Evolutionary conservation across 2,888 invertebrate species (phyloP).

Genomic region (Monochamus alternatus): DNA sequence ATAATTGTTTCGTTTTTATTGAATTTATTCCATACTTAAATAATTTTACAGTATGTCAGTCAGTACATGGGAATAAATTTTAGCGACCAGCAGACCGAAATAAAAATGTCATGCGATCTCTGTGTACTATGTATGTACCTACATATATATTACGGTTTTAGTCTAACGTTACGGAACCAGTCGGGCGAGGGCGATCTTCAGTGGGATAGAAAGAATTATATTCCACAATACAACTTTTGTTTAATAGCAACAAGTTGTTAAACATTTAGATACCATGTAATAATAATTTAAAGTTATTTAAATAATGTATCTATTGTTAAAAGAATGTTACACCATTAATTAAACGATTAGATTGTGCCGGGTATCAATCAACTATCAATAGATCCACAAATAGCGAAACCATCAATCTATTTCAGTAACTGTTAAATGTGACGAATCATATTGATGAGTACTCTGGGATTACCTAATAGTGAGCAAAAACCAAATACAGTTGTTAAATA

Average conservation of each 20-base stretch:
- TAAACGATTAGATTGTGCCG: too few species aligned
- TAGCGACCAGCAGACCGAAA: constrained; percentile 7
- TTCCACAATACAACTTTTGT: background rate
- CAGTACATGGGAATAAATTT: constrained; percentile 14
- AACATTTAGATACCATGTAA: too few species aligned
- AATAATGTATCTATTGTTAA: too few species aligned
- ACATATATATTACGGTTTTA: constrained; percentile 25
- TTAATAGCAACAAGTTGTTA: background rate
- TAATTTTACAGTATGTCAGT: constrained; percentile 8
- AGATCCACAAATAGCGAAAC: background rate
- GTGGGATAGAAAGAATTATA: constrained; percentile 7
- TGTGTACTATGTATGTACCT: background rate
- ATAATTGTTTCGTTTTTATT: too few species aligned
- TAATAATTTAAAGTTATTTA: too few species aligned
- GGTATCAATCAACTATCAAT: background rate
- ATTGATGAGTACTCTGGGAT: constrained; percentile 8
- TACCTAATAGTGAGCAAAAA: constrained; percentile 18
- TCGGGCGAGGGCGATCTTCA: background rate
- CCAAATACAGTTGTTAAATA: constrained; percentile 10
- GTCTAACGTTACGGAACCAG: constrained; percentile 17
- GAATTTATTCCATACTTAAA: constrained; percentile 16
- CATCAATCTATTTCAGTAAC: background rate
- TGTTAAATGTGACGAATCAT: background rate
- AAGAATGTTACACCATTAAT: too few species aligned
- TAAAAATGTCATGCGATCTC: background rate